Conservation (phyloP, 2,113 vertebrate species). For the Hemiprocne comata region DNA sequence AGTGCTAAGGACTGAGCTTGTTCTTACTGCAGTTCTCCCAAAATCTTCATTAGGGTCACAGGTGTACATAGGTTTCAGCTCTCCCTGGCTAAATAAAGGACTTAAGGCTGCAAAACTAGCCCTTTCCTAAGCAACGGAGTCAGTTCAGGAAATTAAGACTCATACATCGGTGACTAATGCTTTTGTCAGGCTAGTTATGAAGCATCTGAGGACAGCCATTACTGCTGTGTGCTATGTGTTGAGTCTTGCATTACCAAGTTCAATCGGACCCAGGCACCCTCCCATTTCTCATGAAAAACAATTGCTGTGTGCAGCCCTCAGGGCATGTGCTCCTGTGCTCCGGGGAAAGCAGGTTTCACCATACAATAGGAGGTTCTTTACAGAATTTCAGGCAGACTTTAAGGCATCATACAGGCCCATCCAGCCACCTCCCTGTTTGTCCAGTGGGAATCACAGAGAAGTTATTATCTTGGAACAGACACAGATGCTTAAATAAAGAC, state of each 20-base stretch:
- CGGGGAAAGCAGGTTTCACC: neutral
- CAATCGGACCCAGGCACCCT: neutral
- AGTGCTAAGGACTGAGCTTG: neutral
- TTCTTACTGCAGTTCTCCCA: neutral
- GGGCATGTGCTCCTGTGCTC: neutral
- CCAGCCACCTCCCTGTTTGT: constrained; percentile 36
- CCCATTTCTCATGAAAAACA: neutral
- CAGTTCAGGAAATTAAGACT: neutral
- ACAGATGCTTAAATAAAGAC: constrained; percentile 8
- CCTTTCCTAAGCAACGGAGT: neutral
- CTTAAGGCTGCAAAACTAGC: neutral
- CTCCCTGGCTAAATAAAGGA: neutral
- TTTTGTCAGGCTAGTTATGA: neutral
- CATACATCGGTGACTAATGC: neutral
- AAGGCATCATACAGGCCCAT: neutral
- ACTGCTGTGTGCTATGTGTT: neutral
- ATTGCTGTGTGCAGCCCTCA: neutral
- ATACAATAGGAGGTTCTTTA: neutral
- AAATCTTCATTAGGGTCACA: neutral
- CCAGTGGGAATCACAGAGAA: constrained; percentile 59
- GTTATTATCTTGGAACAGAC: constrained; percentile 45
- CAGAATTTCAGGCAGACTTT: neutral
- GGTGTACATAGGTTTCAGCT: accelerated
- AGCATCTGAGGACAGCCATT: accelerated
- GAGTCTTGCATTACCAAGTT: neutral